Evolutionary conservation across 2,113 vertebrate species (phyloP).

Genomic region (Eulemur rufifrons): DNA sequence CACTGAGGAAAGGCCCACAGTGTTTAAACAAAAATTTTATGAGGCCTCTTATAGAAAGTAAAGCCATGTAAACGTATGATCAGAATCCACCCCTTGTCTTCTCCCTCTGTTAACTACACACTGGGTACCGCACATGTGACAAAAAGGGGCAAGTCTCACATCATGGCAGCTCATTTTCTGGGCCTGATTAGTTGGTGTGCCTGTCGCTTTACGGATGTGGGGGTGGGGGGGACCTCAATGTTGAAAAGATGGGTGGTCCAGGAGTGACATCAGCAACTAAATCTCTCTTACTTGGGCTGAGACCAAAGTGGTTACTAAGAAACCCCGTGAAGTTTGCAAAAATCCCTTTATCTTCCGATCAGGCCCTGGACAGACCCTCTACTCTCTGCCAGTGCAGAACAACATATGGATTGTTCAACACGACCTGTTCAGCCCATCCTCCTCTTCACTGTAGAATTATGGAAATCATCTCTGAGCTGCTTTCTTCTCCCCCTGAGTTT

Average conservation of each 20-base stretch:
- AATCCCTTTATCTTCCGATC: not conserved
- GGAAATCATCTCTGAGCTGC: not conserved
- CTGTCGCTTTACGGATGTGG: not conserved
- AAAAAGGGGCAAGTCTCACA: not conserved
- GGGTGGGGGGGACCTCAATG: not conserved
- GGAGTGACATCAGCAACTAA: not conserved
- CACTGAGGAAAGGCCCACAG: not conserved
- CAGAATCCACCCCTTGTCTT: not conserved
- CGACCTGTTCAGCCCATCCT: not conserved
- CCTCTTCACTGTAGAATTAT: not conserved
- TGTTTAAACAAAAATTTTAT: constrained; percentile 39
- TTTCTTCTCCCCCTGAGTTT: not conserved
- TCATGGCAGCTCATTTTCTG: not conserved
- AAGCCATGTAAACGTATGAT: not conserved
- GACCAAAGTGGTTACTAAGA: not conserved
- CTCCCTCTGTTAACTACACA: not conserved
- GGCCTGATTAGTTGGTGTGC: not conserved
- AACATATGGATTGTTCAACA: not conserved
- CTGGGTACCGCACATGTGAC: not conserved
- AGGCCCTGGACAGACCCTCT: not conserved
- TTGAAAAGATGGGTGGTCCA: not conserved
- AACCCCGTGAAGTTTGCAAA: not conserved
- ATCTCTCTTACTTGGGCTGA: not conserved
- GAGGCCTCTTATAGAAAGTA: not conserved
- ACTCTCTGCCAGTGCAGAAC: not conserved